phyloP scores from a whole-genome alignment of 2,888 invertebrate species.

The Tinea semifulvella region DNA sequence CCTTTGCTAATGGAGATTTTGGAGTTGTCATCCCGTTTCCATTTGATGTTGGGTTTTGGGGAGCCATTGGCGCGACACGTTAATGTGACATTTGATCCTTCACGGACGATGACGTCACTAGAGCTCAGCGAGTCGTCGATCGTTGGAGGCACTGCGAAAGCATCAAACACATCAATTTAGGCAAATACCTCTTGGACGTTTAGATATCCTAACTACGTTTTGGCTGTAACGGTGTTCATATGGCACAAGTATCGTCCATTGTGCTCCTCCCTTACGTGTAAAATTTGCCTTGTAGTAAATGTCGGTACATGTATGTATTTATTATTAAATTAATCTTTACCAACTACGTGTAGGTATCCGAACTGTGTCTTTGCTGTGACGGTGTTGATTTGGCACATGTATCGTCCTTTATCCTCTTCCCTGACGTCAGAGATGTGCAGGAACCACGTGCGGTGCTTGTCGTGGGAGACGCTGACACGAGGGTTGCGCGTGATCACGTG shows the following conservation, averaged over 20 bases:
- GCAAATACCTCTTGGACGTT: neutral
- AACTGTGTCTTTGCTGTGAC: slow-evolving; percentile 93
- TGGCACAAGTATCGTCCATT: slow-evolving; percentile 94
- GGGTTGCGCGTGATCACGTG: slow-evolving; percentile 95
- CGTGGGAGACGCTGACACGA: slow-evolving; percentile 89
- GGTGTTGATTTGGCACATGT: slow-evolving; percentile 95
- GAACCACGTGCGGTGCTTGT: slow-evolving; percentile 93
- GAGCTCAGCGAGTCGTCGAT: slow-evolving; percentile 91
- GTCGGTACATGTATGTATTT: too few relatives aligned
- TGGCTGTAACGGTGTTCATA: slow-evolving; percentile 92
- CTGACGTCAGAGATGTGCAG: slow-evolving; percentile 92
- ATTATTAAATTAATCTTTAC: too few relatives aligned
- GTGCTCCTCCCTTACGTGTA: slow-evolving; percentile 90
- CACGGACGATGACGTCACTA: slow-evolving; percentile 90
- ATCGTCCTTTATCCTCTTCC: slow-evolving; percentile 89
- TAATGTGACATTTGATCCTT: slow-evolving; percentile 88
- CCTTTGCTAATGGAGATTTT: slow-evolving; percentile 89
- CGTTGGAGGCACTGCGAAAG: slow-evolving; percentile 84
- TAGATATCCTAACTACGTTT: slow-evolving; percentile 81
- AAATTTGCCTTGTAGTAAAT: too few relatives aligned
- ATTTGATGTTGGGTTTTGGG: slow-evolving; percentile 88
- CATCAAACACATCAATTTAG: neutral
- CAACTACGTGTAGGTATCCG: slow-evolving; percentile 91
- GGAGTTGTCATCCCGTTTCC: slow-evolving; percentile 90
- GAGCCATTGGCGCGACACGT: slow-evolving; percentile 90